Base-by-base conservation (phyloP, 1,140 invertebrate genomes). In the Ridgeia piscesae region DNA sequence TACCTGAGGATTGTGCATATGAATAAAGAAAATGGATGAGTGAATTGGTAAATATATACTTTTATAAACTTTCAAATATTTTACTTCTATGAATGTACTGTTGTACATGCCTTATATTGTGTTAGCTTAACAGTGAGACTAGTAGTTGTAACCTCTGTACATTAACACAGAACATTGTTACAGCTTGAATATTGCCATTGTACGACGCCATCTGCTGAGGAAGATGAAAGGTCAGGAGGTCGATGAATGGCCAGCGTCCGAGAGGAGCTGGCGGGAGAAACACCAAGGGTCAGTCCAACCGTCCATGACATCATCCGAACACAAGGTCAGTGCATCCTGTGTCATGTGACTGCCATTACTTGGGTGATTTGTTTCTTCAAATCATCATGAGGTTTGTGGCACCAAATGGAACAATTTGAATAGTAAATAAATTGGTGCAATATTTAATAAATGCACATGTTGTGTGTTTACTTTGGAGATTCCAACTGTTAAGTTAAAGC, bases 121-220 rank as follows among this genome's bases (percentile, higher is more conserved):
- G 11, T 77, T 31, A 4, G 58, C 27, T 77, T 77, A 21, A 77
- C 11, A 21, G 8, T 77, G 11, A 77, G 58, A 77, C 27, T 77
- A 77, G 0, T 21, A 21, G 58, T 77, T 77, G 17, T 31, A 77
- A 21, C 11, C 42, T 42, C 11, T 4, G 11, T 42, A 42, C 42
- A 42, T 42, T 77, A 77, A 77, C 14, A 77, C 11, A 77, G 27
- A 8, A 14, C 34, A n/a, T 90, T 90, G 34, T 92, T 93, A 33
- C 94, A 96, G 95, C 92, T 93, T 96, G 91, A 95, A 95, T 93
- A 94, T 96, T 35, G 92, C 95, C 92, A 95, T 93, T 6, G 95
- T 96, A 58, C 92, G 95, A 89, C 93, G 95, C n/a, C 95, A 95
- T 93, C 94, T 96, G 90, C 94, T 95, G 35, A 94, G 93, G 21